These are phyloP conservation scores for Argynnis bischoffii DNA, from an alignment of 2,888 invertebrate genomes.

Conservation along the genomic window DNA sequence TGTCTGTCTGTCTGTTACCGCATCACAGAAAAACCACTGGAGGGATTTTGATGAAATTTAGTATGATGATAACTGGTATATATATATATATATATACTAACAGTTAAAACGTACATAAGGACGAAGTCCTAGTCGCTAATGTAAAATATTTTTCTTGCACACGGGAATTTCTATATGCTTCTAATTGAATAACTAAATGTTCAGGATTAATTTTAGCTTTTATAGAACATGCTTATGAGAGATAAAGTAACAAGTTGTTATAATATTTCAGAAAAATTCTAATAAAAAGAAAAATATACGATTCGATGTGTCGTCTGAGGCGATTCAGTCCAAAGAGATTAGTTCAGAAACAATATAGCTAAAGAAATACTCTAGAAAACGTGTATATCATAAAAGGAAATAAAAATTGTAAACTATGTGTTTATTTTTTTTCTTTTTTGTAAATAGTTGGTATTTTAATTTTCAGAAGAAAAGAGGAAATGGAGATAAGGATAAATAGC, in stretches of 20 bases:
- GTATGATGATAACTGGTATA: too few species aligned
- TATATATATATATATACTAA: too few species aligned
- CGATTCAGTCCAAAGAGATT: constrained; percentile 60
- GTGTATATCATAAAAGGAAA: constrained; percentile 18
- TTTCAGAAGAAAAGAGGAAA: constrained; percentile 55
- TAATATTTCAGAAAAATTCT: constrained; percentile 62
- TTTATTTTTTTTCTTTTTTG: constrained; percentile 19
- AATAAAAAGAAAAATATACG: constrained; percentile 73
- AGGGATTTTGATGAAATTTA: too few species aligned
- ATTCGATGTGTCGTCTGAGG: constrained; percentile 75
- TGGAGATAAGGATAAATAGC: constrained; percentile 51
- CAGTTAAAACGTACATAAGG: too few species aligned
- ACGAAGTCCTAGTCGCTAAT: too few species aligned
- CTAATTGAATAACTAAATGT: too few species aligned
- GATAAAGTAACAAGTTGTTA: constrained; percentile 2
- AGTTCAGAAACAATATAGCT: constrained; percentile 50
- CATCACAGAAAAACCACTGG: too few species aligned
- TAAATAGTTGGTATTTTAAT: constrained; percentile 36
- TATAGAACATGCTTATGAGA: too few species aligned
- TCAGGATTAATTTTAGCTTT: too few species aligned
- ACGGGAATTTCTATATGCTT: too few species aligned
- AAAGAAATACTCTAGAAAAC: constrained; percentile 16
- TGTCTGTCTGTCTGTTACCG: too few species aligned
- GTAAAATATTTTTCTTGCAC: too few species aligned
- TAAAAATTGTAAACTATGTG: constrained; percentile 19